Base-by-base conservation (phyloP, 1,140 invertebrate species). In the Cyclina sinensis region DNA sequence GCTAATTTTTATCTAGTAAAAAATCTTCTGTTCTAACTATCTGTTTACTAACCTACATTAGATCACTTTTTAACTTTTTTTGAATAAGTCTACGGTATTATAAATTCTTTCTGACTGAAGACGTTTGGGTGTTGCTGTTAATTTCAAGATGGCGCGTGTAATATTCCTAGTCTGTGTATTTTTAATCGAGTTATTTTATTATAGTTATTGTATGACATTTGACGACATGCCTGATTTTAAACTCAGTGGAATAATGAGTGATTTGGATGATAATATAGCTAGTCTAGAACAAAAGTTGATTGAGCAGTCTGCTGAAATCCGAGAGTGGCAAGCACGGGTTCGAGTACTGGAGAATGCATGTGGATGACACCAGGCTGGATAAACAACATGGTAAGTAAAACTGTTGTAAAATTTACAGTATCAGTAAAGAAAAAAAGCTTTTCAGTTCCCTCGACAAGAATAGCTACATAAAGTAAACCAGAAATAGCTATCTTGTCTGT, bases 1-100 rank as follows among this genome's bases (percentile, higher is more conserved):
- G 32, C 32, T 70, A 27, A 70, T 37, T 32, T 70, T 70, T 70
- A 70, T 70, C 65, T 27, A 32, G 32, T 70, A 30, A 37, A 32
- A 70, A 18, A 70, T 65, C 59, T 65, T 65, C 59, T 65, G 59
- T 27, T 65, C 32, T 35, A n/a, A 9, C 2, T 70, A 14, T 37
- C 65, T 16, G 43, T 70, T 37, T 35, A 70, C 37, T 70, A 70
- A 70, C 65, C 65, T 11, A 70, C 65, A 37, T 70, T 70, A 70
- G 1, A 62, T 24, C n/a, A 62, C n/a, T 27, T 62, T 54, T 54
- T 54, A 9, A 65, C 24, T 30, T 30, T 35, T 30, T 65, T 65
- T 65, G 5, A 65, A 65, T 35, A 5, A 65, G 11, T 30, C 4
- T 30, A 11, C 2, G 59, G 24, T 54, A 7, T 27, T 27, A 65